phyloP scores from a whole-genome alignment of 2,888 invertebrate species.

The Pheosia tremula region DNA sequence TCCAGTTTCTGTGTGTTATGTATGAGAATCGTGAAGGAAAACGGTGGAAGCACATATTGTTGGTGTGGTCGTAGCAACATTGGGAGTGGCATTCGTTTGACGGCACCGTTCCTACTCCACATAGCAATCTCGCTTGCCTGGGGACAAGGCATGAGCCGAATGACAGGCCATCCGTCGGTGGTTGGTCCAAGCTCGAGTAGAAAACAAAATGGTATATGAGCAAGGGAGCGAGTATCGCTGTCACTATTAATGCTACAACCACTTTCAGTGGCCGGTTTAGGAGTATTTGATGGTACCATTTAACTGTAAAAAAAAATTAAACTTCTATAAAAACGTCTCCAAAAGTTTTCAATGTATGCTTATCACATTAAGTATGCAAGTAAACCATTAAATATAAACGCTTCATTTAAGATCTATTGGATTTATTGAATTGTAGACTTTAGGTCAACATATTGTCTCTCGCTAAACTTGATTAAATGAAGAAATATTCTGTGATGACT shows the following conservation, averaged over 20 bases:
- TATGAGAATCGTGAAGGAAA: slow-evolving; percentile 82
- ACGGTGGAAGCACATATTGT: slow-evolving; percentile 78
- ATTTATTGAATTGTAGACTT: no score
- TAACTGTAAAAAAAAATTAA: slow-evolving; percentile 62
- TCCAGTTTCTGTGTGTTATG: slow-evolving; percentile 59
- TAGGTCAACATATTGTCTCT: no score
- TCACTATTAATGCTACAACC: slow-evolving; percentile 43
- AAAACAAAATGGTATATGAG: slow-evolving; percentile 65
- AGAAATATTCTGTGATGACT: no score
- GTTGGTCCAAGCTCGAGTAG: slow-evolving; percentile 48
- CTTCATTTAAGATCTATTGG: no score
- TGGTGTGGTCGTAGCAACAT: slow-evolving; percentile 79
- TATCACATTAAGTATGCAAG: no score
- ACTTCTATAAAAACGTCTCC: no score
- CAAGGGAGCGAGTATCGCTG: slow-evolving; percentile 56
- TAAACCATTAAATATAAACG: no score
- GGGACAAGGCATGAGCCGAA: slow-evolving; percentile 68
- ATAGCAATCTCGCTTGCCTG: slow-evolving; percentile 59
- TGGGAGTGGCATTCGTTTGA: slow-evolving; percentile 66
- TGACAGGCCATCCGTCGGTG: slow-evolving; percentile 68
- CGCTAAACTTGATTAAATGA: no score
- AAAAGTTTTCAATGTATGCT: no score
- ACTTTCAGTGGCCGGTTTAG: slow-evolving; percentile 68
- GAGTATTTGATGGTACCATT: slow-evolving; percentile 70
- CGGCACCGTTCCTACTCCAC: slow-evolving; percentile 61